Base-by-base conservation (phyloP, 92 coral and sea anemone species). In the Palythoa heliodiscus region DNA sequence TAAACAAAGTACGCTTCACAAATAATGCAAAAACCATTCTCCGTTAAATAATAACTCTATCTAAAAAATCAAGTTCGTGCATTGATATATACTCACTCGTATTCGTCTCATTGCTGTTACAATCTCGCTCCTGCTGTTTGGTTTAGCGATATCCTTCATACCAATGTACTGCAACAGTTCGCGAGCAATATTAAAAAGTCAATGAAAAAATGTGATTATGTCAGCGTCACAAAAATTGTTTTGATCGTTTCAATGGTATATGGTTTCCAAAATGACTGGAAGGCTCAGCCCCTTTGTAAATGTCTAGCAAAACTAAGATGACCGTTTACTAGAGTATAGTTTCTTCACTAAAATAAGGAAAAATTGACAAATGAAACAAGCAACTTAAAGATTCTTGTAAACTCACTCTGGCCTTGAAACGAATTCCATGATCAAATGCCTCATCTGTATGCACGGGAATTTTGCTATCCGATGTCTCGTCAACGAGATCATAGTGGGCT, bases 381-480 rank as follows among this genome's bases (percentile, higher is more conserved):
- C 4, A 3, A 1, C 11, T 80, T 20, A 39, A 39, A 25, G 47
- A 11, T 24, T 13, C 37, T 72, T 19, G 50, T 66, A 3, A 24
- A 73, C 92, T 72, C 57, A 96, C 98, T 92, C 92, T 96, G 43
- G 95, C 98, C 88, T 94, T 92, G 91, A 96, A 96, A 23, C 91
- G 89, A 64, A 96, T 92, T 66, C 98, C 98, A 83, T 94, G 98
- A 78, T 96, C 98, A 79, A 96, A 96, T 14, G 98, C 96, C 22
- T 93, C 91, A 85, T 96, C 98, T 25, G 93, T 92, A 79, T 91
- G 95, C 5, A 90, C 98, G 5, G 98, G 98, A 60, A 95, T 89
- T 87, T 96, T 96, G 55, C 94, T 88, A 52, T 96, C 98, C 87
- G 89, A 91, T 11, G 92, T 83, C 74, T 96, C 98, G 82, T 96